A percentile compares a stretch with the other conserved stretches of the same genome.
Conservation (phyloP, 2,797 vertebrate genomes). For the Rachycentron canadum region DNA sequence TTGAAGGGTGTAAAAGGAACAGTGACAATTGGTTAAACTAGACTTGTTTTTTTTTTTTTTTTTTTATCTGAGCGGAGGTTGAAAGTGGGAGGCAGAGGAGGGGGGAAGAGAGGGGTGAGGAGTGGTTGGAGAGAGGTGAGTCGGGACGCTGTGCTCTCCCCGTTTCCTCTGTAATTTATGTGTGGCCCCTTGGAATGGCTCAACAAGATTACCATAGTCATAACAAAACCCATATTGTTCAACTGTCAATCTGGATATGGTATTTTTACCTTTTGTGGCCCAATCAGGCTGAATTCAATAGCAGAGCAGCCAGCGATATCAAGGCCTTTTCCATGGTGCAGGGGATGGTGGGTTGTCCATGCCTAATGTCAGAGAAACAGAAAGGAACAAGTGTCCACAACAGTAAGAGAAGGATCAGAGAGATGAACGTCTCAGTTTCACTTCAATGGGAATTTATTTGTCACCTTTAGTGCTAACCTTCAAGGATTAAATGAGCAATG, state of each 20-base stretch:
- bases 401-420: conserved; percentile 72
- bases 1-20: conserved; percentile 87
- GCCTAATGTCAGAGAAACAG: conserved; percentile 70
- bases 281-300: conserved; percentile 77
- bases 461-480: conserved; percentile 70
- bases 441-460: conserved; percentile 72
- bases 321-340: conserved; percentile 61
- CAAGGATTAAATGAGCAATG: conserved; percentile 74
- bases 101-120: conserved; percentile 32
- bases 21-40: conserved; percentile 87
- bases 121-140: conserved; percentile 68
- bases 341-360: conserved; percentile 67
- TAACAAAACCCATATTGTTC: conserved; percentile 86
- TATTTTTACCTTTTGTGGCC: conserved; percentile 81
- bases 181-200: conserved; percentile 82
- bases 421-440: conserved; percentile 79
- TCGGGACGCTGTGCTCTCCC: conserved; percentile 57
- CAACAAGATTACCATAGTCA: conserved; percentile 86
- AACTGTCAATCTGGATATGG: conserved; percentile 84
- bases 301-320: conserved; percentile 68
- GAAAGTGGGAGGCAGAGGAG: conserved; percentile 72
- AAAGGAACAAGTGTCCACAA: conserved; percentile 75
- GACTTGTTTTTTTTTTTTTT: conserved; percentile 76
- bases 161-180: conserved; percentile 83
- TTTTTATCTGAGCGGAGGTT: conserved; percentile 71